Evolutionary conservation across 2,888 invertebrate species (phyloP).

Genomic region (Ennomos erosarius): DNA sequence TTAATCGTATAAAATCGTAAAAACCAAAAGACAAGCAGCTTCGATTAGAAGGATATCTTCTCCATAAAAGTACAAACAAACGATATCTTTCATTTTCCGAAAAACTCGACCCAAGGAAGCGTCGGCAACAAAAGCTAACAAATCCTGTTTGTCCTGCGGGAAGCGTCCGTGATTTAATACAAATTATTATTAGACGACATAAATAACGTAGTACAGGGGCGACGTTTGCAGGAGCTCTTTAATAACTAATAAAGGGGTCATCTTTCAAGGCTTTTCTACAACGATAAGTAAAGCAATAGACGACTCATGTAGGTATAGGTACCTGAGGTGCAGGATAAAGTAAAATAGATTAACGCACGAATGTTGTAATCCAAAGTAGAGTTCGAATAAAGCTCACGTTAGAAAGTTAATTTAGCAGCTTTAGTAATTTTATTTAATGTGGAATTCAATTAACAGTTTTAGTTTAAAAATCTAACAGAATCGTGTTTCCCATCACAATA

Average conservation of each 20-base stretch:
- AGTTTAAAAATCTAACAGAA: no score
- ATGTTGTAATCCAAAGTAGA: no score
- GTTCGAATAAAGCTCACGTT: no score
- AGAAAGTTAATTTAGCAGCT: no score
- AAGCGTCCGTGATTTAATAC: conserved; percentile 83
- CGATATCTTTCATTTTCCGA: conserved; percentile 65
- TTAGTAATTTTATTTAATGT: no score
- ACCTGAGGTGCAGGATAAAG: neutral
- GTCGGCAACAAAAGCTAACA: conserved; percentile 81
- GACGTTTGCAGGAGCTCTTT: conserved; percentile 70
- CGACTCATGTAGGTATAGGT: neutral
- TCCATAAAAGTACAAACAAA: conserved; percentile 62
- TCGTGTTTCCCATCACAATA: no score
- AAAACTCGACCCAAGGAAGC: conserved; percentile 53
- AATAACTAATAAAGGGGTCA: conserved; percentile 86
- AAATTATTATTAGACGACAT: conserved; percentile 85
- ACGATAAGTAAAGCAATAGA: conserved; percentile 14
- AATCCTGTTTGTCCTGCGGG: conserved; percentile 81
- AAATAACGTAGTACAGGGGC: conserved; percentile 79
- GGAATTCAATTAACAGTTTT: no score
- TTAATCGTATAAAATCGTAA: conserved; percentile 28
- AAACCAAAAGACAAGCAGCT: conserved; percentile 33
- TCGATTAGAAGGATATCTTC: conserved; percentile 52
- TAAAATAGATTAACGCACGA: no score
- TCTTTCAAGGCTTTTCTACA: conserved; percentile 64